Percentiles rank a stretch among this genome's conserved stretches.
Evolutionary conservation across 1,140 invertebrate species (phyloP).

Genomic region (Ips typographus): DNA sequence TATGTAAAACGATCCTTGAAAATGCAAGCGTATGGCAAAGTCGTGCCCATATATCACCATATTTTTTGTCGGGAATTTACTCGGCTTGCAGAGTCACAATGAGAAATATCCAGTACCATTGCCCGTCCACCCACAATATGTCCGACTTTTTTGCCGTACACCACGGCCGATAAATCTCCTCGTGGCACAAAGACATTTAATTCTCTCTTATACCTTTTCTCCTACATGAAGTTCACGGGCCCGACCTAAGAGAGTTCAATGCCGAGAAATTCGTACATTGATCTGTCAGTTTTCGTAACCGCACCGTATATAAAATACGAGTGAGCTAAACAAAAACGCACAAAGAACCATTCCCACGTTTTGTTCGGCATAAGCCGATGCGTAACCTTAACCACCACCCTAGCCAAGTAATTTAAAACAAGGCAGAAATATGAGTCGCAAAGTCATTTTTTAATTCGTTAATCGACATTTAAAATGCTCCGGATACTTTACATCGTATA

Average conservation of each 20-base stretch:
- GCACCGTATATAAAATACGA: background rate
- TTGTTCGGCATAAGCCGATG: constrained; percentile 12
- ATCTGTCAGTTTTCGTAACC: background rate
- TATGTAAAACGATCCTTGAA: constrained; percentile 27
- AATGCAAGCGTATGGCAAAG: constrained; percentile 15
- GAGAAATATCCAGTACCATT: constrained; percentile 31
- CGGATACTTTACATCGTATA: constrained; percentile 21
- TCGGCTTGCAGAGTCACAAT: constrained; percentile 20
- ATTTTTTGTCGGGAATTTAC: constrained; percentile 33
- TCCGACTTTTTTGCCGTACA: constrained; percentile 4
- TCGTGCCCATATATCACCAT: constrained; percentile 32
- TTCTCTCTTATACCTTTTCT: constrained; percentile 1
- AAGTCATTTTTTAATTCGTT: constrained; percentile 21
- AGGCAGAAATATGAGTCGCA: constrained; percentile 25
- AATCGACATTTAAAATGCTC: constrained; percentile 24
- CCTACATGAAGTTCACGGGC: constrained; percentile 6
- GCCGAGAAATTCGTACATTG: background rate
- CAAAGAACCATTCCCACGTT: constrained; percentile 16
- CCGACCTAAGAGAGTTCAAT: constrained; percentile 5
- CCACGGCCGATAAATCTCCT: constrained; percentile 9
- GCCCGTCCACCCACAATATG: constrained; percentile 26
- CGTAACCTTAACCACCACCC: constrained; percentile 21
- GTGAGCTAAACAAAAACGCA: constrained; percentile 1
- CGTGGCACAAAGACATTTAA: constrained; percentile 17
- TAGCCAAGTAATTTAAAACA: constrained; percentile 13